Evolutionary conservation across 2,797 vertebrate species (phyloP), one percentile per base, ranked within the genome.

Genomic region (Lemur catta): DNA sequence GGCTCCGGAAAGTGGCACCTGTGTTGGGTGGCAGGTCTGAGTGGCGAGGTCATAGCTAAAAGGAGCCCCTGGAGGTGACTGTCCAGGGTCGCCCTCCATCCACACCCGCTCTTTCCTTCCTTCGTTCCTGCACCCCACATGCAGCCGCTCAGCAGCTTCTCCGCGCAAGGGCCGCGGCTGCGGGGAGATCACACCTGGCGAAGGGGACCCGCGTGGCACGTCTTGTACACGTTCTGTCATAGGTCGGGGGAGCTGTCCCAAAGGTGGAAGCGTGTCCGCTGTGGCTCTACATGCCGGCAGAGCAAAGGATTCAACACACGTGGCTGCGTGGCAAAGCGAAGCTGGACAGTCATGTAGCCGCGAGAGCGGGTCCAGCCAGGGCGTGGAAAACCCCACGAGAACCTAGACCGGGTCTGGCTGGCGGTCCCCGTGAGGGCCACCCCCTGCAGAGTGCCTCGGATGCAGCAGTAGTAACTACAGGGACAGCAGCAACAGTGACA

Each of bases 311-410:
- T 1, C 63, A 1, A 7, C 75, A 22, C 3, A 15, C 28, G 1
- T 4, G 13, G 4, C 7, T 14, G 18, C 48, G 2, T 1, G 17
- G 15, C n/a, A 0, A 2, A 3, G 50, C 3, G 57, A 38, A 7
- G 35, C 2, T n/a, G 6, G 15, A 18, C 30, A 13, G 7, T 52
- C 6, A 2, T 0, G 0, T 35, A 3, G 2, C 50, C 0, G 43
- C 12, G 9, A 15, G 26, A 15, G 59, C 17, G 2, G 71, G n/a
- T 12, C 20, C 6, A 4, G 22, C 35, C 4, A 6, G 14, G 50
- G 33, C 2, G 9, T 5, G 1, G 38, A 38, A 38, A 61, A 6
- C 24, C 20, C 43, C 28, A 1, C 0, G 22, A 22, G 50, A 59
- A 67, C 72, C 43, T 5, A 0, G 26, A 10, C 28, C 0, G 38